phyloP scores from a whole-genome alignment of 2,797 vertebrate genomes.

The Melopsittacus undulatus region DNA sequence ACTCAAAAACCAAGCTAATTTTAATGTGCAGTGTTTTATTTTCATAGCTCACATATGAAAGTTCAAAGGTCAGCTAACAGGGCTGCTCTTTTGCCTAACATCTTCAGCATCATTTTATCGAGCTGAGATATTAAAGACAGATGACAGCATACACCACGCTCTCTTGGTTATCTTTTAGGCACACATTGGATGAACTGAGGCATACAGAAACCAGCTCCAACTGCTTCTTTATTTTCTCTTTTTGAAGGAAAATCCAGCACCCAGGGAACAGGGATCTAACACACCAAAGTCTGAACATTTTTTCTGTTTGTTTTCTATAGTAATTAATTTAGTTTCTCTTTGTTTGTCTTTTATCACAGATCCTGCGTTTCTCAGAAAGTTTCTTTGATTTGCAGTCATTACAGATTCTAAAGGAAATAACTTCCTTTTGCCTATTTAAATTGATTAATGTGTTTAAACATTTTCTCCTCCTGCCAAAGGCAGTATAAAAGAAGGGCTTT shows the following conservation, averaged over 20 bases:
- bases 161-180: constrained; percentile 13
- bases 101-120: background rate
- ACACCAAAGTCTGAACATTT: background rate
- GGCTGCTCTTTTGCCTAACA: background rate
- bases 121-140: background rate
- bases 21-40: background rate
- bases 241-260: background rate
- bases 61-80: constrained; percentile 28
- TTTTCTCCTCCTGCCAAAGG: background rate
- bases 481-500: background rate
- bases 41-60: background rate
- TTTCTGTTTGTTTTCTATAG: background rate
- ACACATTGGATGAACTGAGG: background rate
- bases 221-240: background rate
- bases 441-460: constrained; percentile 11
- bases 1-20: background rate
- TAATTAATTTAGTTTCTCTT: constrained; percentile 16
- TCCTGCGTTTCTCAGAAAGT: background rate
- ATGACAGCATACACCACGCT: background rate
- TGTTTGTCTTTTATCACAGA: constrained; percentile 1
- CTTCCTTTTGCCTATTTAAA: background rate
- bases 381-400: constrained; percentile 30
- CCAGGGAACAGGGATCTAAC: background rate
- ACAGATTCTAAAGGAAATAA: background rate
- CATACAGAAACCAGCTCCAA: constrained; percentile 27